Evolutionary conservation across 2,888 invertebrate genomes (phyloP).

Genomic region (Hemaris fuciformis): DNA sequence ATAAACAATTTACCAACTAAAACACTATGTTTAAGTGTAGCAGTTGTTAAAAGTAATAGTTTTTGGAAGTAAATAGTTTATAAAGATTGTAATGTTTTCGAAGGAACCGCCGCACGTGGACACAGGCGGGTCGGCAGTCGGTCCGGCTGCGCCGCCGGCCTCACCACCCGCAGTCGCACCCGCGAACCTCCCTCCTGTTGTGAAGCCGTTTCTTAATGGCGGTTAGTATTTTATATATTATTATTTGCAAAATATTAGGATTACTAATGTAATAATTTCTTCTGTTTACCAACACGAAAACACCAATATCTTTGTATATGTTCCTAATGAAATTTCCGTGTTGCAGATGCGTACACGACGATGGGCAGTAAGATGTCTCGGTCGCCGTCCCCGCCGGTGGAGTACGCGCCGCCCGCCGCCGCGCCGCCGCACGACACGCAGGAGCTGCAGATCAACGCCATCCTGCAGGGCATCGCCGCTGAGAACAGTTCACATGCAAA

Average conservation of each 20-base stretch:
- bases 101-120: slow-evolving; percentile 69
- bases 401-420: slow-evolving; percentile 12
- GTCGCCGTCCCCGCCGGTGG: slow-evolving; percentile 54
- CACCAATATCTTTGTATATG: no score
- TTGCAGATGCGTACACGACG: slow-evolving; percentile 72
- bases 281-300: no score
- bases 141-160: slow-evolving; percentile 46
- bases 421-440: slow-evolving; percentile 60
- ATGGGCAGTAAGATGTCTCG: slow-evolving; percentile 70
- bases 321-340: not conserved
- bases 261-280: no score
- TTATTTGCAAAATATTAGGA: no score
- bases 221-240: no score
- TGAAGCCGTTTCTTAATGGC: slow-evolving; percentile 78
- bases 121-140: slow-evolving; percentile 46
- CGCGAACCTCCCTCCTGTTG: slow-evolving; percentile 68
- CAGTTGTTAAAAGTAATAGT: no score
- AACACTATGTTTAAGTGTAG: no score
- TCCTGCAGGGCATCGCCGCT: slow-evolving; percentile 70
- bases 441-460: slow-evolving; percentile 75
- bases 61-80: no score
- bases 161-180: slow-evolving; percentile 52
- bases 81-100: slow-evolving; percentile 18
- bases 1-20: not conserved
- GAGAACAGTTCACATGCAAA: slow-evolving; percentile 62